Evolutionary conservation across 2,113 vertebrate species (phyloP).

Genomic region (Crotalus helleri): DNA sequence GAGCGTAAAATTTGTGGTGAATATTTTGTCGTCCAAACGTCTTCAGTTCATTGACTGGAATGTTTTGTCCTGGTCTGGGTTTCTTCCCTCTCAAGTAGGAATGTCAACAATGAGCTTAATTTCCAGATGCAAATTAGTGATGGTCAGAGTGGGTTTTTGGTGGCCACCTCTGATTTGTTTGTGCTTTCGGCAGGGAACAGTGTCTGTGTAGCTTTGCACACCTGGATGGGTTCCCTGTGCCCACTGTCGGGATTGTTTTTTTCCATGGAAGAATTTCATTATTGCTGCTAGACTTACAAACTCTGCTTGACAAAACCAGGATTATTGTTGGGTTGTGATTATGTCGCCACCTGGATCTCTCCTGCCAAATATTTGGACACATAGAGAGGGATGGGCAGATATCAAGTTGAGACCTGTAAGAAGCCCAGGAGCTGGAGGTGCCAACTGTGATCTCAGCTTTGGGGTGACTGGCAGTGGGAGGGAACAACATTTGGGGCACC

Average conservation of each 20-base stretch:
- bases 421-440: not conserved
- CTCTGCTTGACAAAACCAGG: not conserved
- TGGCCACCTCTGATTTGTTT: not conserved
- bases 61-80: not conserved
- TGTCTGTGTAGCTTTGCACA: not conserved
- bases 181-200: not conserved
- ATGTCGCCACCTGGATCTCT: not conserved
- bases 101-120: not conserved
- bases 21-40: not conserved
- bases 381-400: not conserved
- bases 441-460: not conserved
- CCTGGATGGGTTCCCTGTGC: slow-evolving; percentile 10
- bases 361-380: not conserved
- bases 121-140: not conserved
- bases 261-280: not conserved
- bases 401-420: not conserved
- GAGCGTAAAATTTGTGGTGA: slow-evolving; percentile 30
- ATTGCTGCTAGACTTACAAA: too few species aligned
- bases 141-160: not conserved
- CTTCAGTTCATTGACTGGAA: not conserved
- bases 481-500: not conserved
- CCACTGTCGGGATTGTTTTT: not conserved
- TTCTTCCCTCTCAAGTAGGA: slow-evolving; percentile 9
- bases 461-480: not conserved
- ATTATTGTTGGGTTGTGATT: not conserved